Conservation (phyloP, 2,113 vertebrate genomes). For the Coptodon bakossiorum region DNA sequence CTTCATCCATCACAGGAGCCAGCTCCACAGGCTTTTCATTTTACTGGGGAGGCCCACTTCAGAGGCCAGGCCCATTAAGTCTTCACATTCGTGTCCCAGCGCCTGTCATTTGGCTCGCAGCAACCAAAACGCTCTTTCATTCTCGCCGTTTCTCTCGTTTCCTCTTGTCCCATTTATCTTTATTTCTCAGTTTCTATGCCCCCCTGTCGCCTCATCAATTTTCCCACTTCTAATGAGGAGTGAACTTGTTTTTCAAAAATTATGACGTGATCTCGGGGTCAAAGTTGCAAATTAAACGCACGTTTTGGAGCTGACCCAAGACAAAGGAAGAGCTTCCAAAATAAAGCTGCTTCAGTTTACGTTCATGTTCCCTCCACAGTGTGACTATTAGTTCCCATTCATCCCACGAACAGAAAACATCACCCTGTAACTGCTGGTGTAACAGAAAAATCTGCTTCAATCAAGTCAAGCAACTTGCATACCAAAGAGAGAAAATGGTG, state of each 20-base stretch:
- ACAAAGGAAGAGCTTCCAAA: constrained; percentile 17
- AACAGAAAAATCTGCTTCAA: background rate
- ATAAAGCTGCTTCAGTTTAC: background rate
- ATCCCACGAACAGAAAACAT: background rate
- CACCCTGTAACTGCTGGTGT: constrained; percentile 2
- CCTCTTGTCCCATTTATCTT: constrained; percentile 53
- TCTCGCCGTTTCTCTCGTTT: constrained; percentile 17
- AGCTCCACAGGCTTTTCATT: constrained; percentile 62
- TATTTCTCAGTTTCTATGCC: constrained; percentile 35
- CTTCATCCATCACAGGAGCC: constrained; percentile 68
- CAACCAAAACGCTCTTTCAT: constrained; percentile 44
- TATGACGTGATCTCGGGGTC: constrained; percentile 44
- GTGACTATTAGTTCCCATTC: background rate
- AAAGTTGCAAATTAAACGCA: constrained; percentile 51
- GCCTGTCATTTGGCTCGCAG: constrained; percentile 65
- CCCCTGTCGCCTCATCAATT: constrained; percentile 32
- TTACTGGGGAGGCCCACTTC: constrained; percentile 57
- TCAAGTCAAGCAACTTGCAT: background rate
- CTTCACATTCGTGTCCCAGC: constrained; percentile 64
- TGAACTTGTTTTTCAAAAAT: constrained; percentile 46
- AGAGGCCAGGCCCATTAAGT: constrained; percentile 65
- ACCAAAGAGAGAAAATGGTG: background rate
- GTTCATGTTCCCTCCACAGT: background rate
- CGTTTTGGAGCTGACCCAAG: constrained; percentile 25
- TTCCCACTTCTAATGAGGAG: constrained; percentile 61